Evolutionary conservation across 2,113 vertebrate species (phyloP).

Genomic region (Gasterosteus aculeatus): DNA sequence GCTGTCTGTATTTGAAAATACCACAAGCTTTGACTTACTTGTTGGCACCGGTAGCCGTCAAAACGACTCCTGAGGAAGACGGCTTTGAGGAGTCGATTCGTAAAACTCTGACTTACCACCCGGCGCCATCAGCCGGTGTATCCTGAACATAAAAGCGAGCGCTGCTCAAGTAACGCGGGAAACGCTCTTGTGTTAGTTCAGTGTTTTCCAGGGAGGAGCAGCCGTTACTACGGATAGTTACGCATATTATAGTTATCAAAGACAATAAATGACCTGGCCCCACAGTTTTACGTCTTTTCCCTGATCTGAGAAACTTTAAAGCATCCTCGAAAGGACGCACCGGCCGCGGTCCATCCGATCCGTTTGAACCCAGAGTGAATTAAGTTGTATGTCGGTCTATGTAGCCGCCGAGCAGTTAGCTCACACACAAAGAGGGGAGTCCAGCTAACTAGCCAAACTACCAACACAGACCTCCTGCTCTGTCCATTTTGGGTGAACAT

Average conservation of each 20-base stretch:
- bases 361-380: not conserved
- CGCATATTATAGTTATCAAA: not conserved
- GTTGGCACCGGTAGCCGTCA: fast-evolving
- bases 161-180: slow-evolving; percentile 67
- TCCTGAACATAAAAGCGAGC: slow-evolving; percentile 26
- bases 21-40: fast-evolving
- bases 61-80: fast-evolving
- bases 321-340: not conserved
- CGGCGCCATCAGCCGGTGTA: not conserved
- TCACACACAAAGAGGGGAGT: slow-evolving; percentile 53
- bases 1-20: no score
- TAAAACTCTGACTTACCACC: not conserved
- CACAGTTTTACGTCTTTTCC: not conserved
- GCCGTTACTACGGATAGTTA: slow-evolving; percentile 13
- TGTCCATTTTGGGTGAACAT: slow-evolving; percentile 58
- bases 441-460: slow-evolving; percentile 30
- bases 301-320: not conserved
- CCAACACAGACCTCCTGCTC: not conserved
- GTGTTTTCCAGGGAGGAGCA: slow-evolving; percentile 12
- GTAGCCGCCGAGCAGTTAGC: slow-evolving; percentile 56
- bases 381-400: slow-evolving; percentile 22
- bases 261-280: not conserved
- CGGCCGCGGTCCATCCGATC: not conserved
- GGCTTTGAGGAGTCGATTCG: no score
- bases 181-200: slow-evolving; percentile 52